These are phyloP conservation scores for Campaea margaritaria DNA, from an alignment of 2,888 invertebrate species.

Conservation along the genomic window DNA sequence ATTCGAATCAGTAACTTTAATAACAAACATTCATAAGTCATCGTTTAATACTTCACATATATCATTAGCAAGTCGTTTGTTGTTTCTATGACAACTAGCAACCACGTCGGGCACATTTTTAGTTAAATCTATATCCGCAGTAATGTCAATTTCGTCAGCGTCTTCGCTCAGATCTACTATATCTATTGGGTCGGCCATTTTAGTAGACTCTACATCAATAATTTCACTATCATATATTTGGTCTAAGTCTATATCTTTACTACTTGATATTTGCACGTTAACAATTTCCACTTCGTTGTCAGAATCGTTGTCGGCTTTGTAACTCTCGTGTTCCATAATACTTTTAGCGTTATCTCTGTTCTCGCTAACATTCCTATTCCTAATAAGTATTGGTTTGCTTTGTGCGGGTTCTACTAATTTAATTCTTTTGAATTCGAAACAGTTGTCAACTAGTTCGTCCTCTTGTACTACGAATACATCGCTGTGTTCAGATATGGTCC, in stretches of 20 bases:
- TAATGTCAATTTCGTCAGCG: slow-evolving; percentile 61
- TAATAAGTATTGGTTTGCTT: slow-evolving; percentile 69
- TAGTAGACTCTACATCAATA: slow-evolving; percentile 66
- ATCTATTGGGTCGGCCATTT: slow-evolving; percentile 62
- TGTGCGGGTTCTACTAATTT: slow-evolving; percentile 63
- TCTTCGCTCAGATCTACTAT: slow-evolving; percentile 76
- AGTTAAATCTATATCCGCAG: slow-evolving; percentile 60
- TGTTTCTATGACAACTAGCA: slow-evolving; percentile 70
- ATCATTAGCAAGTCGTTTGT: slow-evolving; percentile 59
- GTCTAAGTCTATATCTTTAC: slow-evolving; percentile 50
- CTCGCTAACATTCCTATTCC: slow-evolving; percentile 61
- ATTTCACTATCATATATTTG: slow-evolving; percentile 62
- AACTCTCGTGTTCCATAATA: neutral
- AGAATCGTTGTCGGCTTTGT: slow-evolving; percentile 64
- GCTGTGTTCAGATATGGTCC: slow-evolving; percentile 72
- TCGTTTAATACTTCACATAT: slow-evolving; percentile 66
- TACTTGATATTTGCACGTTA: slow-evolving; percentile 59
- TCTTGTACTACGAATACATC: slow-evolving; percentile 69
- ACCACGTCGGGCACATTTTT: slow-evolving; percentile 79
- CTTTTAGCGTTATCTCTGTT: slow-evolving; percentile 44
- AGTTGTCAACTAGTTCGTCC: slow-evolving; percentile 73
- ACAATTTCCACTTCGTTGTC: slow-evolving; percentile 77
- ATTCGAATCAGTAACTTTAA: slow-evolving; percentile 7
- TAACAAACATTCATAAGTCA: slow-evolving; percentile 64
- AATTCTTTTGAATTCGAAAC: slow-evolving; percentile 74